These are phyloP conservation scores for Netta rufina DNA, from an alignment of 2,797 vertebrate species.

Conservation along the genomic window DNA sequence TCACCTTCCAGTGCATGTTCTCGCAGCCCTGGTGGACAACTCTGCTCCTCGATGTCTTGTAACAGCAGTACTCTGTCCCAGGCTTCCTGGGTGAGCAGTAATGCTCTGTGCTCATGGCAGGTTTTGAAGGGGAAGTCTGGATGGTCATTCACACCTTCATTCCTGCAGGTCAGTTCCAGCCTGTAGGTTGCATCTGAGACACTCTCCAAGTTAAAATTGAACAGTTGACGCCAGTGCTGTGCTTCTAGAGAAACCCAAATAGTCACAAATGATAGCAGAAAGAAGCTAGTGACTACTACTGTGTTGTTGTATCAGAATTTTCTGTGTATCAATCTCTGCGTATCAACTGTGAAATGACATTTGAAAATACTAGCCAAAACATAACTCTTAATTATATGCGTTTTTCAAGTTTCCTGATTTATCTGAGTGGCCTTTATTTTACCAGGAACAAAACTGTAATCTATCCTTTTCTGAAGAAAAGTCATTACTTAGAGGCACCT, in stretches of 20 bases:
- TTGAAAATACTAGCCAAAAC: neutral
- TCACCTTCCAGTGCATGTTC: neutral
- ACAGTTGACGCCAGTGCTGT: neutral
- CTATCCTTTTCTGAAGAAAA: neutral
- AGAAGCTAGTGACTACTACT: neutral
- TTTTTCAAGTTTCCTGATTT: neutral
- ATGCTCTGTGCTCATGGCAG: neutral
- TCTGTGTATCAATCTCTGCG: rapidly evolving
- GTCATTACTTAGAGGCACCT: neutral
- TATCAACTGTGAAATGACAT: neutral
- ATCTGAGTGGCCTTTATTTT: neutral
- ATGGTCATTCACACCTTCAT: neutral
- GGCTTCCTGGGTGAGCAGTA: neutral
- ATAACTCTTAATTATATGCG: neutral
- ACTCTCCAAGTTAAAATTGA: neutral
- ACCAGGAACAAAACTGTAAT: neutral
- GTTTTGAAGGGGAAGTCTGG: neutral
- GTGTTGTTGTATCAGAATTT: neutral
- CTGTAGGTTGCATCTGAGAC: neutral
- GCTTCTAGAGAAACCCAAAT: neutral
- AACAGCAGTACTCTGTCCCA: neutral
- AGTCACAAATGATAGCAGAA: neutral
- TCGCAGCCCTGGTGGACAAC: neutral
- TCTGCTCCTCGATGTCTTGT: neutral
- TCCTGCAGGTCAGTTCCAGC: neutral